A percentile compares a stretch with the other conserved stretches of the same genome.
Conservation (phyloP, 1,140 invertebrate species). For the Melitaea cinxia region DNA sequence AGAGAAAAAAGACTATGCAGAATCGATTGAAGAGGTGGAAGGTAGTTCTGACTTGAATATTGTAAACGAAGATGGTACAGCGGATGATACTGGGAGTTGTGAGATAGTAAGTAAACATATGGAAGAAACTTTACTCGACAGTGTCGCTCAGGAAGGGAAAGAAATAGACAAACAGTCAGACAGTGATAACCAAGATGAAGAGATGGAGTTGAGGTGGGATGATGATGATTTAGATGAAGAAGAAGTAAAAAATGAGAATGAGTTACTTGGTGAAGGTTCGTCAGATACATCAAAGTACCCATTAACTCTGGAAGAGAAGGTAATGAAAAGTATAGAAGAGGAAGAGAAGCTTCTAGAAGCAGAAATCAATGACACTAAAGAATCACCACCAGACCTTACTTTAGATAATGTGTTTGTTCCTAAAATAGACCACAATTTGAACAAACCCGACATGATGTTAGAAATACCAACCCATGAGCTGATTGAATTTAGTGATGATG, state of each 20-base stretch:
- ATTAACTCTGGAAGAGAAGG: not conserved
- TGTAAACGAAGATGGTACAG: not conserved
- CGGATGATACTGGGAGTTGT: not conserved
- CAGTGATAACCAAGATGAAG: not conserved
- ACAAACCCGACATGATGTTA: constrained; percentile 64
- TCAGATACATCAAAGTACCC: constrained; percentile 5
- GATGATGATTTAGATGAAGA: constrained; percentile 34
- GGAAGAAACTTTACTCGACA: not conserved
- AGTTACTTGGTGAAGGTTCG: constrained; percentile 22
- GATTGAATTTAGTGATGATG: constrained; percentile 49
- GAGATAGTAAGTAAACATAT: not conserved
- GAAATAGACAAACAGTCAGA: too few species aligned
- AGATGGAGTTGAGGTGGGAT: constrained; percentile 45
- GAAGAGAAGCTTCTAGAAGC: constrained; percentile 8
- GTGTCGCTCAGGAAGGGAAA: not conserved
- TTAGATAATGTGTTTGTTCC: constrained; percentile 17
- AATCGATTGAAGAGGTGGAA: not conserved
- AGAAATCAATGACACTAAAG: not conserved
- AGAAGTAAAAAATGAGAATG: constrained; percentile 23
- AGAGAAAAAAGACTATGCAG: not conserved
- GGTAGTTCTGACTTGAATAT: not conserved
- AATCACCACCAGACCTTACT: not conserved
- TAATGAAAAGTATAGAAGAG: not conserved
- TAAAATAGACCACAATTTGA: constrained; percentile 49
- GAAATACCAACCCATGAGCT: constrained; percentile 67